Percentiles rank a stretch among this genome's conserved stretches.
Conservation (phyloP, 2,888 invertebrate genomes). For the Limenitis camilla region DNA sequence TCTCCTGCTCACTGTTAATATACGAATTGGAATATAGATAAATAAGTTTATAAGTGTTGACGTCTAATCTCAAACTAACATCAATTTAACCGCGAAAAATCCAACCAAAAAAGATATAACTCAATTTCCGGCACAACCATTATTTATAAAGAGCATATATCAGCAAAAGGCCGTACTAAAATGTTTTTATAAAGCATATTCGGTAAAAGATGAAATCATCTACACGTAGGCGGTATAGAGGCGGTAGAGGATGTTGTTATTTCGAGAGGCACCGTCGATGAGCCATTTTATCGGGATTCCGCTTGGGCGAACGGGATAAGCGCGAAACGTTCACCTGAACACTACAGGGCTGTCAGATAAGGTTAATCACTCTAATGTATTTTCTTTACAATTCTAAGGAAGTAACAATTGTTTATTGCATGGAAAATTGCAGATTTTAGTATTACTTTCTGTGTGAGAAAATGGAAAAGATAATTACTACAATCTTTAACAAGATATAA, state of each 20-base stretch:
- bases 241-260: constrained; percentile 9
- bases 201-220: constrained; percentile 1
- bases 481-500: too few species aligned
- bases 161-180: background rate
- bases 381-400: background rate
- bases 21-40: too few species aligned
- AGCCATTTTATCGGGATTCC: constrained; percentile 47
- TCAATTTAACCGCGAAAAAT: background rate
- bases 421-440: too few species aligned
- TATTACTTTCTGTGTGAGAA: too few species aligned
- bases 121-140: background rate
- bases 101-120: background rate
- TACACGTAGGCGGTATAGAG: background rate
- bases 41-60: too few species aligned
- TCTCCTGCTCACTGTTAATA: too few species aligned
- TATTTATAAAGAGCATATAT: too few species aligned
- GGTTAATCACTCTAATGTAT: background rate
- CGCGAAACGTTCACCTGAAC: constrained; percentile 24
- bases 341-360: constrained; percentile 11
- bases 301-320: constrained; percentile 35
- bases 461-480: too few species aligned
- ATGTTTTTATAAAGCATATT: constrained; percentile 3
- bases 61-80: background rate
- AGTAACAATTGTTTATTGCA: too few species aligned
- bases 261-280: constrained; percentile 26